A percentile compares a stretch with the other conserved stretches of the same genome.
These are phyloP conservation scores for Pomatostomus ruficeps DNA, from an alignment of 2,113 vertebrate species.

Conservation along the genomic window DNA sequence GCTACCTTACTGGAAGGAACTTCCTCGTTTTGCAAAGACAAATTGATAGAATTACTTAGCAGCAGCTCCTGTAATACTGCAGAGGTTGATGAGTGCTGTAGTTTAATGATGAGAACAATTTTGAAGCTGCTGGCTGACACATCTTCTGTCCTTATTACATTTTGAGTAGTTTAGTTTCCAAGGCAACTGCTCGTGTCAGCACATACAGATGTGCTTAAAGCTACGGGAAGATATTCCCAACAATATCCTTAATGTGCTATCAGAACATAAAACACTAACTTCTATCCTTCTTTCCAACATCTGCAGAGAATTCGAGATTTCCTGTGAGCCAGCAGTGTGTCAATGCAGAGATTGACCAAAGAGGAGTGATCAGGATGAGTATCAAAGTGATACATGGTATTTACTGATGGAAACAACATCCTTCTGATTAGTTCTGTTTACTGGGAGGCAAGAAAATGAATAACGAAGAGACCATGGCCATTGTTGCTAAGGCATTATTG, in stretches of 20 bases:
- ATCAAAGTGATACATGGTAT: background rate
- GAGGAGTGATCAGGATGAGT: background rate
- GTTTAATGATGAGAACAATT: constrained; percentile 1
- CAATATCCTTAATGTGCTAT: background rate
- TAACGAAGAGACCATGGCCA: background rate
- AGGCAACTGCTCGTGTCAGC: constrained; percentile 45
- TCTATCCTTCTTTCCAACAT: background rate
- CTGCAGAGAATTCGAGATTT: background rate
- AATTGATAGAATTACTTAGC: background rate
- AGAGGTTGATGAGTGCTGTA: background rate
- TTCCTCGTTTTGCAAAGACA: background rate
- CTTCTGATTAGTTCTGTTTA: background rate
- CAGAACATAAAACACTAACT: background rate
- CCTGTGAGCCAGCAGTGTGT: background rate
- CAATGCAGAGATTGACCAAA: background rate
- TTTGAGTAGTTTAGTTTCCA: constrained; percentile 63
- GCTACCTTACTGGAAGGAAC: background rate
- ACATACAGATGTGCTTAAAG: constrained; percentile 43
- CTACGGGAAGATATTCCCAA: background rate
- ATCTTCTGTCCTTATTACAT: constrained; percentile 39
- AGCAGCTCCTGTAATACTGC: background rate
- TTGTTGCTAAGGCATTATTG: background rate
- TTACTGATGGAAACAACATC: background rate
- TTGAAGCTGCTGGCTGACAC: constrained; percentile 17
- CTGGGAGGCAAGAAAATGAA: background rate